Base-by-base conservation (phyloP, 2,797 vertebrate species). In the Pampus argenteus region DNA sequence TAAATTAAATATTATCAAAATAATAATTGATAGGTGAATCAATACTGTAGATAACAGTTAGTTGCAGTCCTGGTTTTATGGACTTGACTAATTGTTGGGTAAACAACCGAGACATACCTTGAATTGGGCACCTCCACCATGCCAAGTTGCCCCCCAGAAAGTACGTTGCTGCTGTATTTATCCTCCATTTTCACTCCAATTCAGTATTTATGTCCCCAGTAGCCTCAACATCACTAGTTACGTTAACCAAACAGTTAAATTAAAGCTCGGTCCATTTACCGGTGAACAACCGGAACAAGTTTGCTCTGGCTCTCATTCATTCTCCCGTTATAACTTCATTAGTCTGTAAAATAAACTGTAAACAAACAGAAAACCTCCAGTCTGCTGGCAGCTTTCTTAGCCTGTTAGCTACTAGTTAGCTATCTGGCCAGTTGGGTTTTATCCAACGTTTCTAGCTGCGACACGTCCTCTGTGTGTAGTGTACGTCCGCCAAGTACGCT, bases 131-230 rank as follows among this genome's bases (percentile, higher is more conserved):
- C 95, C 72, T 98, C 98, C 51, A 99, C 97, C 52, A 96, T 97
- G 17, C 98, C 98, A 78, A 98, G 94, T 66, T 95, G 90, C 13
- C 96, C 94, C 69, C 95, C 93, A 29, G 96, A 94, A 15, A 98
- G 94, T 1, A 96, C 95, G 87, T 98, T 97, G 83, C 95, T 96
- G 88, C 96, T 94, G 95, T 98, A 98, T 80, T 96, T 97, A 15
- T 98, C 96, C 70, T 97, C 97, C 97, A 98, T 98, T 48, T 70
- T 79, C 15, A 55, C 57, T 59, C 76, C 57, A 71, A 20, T 11
- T 13, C 1, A 64, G 31, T 51, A 18, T n/a, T 64, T 65, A 55
- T n/a, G 44, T 61, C 58, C 64, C 58, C 13, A 45, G 11, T 44
- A 34, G 18, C 38, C 13, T 68, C 15, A 47, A 31, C 85, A 85